These are phyloP conservation scores for Heliconius hortense DNA, from an alignment of 2,888 invertebrate genomes.

Conservation along the genomic window DNA sequence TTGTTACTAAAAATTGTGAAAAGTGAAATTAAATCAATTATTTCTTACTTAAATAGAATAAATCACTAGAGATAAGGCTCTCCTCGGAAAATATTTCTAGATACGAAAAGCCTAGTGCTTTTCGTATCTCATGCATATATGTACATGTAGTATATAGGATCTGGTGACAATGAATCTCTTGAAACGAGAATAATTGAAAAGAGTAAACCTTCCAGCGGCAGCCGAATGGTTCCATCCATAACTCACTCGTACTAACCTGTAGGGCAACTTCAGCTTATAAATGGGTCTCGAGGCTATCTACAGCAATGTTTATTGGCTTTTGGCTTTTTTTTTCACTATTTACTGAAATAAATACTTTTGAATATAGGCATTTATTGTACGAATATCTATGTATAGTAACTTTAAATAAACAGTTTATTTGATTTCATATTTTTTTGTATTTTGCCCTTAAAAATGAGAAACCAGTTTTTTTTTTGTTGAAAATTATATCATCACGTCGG, in stretches of 20 bases:
- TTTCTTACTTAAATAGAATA: background rate
- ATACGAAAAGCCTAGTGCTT: too few species aligned
- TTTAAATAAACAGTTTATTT: background rate
- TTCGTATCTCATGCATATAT: too few species aligned
- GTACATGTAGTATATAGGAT: background rate
- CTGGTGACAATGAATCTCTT: conserved; percentile 12
- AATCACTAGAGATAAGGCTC: too few species aligned
- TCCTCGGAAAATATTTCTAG: too few species aligned
- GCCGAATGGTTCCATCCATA: conserved; percentile 18
- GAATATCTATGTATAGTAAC: background rate
- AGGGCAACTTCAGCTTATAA: conserved; percentile 21
- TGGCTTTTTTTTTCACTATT: background rate
- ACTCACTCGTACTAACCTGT: conserved; percentile 22
- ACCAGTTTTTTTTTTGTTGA: background rate
- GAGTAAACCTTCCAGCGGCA: background rate
- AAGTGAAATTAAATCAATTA: conserved; percentile 39
- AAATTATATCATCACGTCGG: background rate
- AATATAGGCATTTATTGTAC: background rate
- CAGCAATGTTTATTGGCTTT: conserved; percentile 24
- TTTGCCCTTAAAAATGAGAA: background rate
- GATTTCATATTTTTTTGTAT: background rate
- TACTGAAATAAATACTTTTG: background rate
- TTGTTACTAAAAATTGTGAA: conserved; percentile 37
- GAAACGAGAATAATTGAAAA: conserved; percentile 8
- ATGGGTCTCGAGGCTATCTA: conserved; percentile 15